Conservation (phyloP, 2,888 invertebrate genomes). For the Ochropacha duplaris region DNA sequence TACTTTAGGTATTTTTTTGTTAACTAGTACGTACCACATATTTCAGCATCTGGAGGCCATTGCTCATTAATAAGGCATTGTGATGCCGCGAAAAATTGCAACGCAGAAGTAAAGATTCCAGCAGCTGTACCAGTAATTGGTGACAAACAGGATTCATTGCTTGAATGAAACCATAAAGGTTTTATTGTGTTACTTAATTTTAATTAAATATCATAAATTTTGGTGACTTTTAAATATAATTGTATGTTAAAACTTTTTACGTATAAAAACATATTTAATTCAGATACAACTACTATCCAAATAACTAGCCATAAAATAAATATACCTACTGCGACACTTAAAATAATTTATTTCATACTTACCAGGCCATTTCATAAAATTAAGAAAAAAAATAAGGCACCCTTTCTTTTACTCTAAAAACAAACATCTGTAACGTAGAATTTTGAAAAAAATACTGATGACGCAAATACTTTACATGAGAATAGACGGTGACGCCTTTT, state of each 20-base stretch:
- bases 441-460: no score
- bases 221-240: no score
- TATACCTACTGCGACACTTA: no score
- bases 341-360: neutral
- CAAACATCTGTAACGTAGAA: no score
- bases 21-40: constrained; percentile 17
- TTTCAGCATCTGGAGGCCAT: constrained; percentile 17
- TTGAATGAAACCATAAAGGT: neutral
- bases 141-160: constrained; percentile 1
- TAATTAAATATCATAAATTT: no score
- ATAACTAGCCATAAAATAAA: no score
- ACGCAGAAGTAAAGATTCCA: constrained; percentile 25
- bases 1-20: neutral
- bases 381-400: neutral
- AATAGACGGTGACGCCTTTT: no score
- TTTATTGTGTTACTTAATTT: no score
- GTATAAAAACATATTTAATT: no score
- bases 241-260: no score
- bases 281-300: no score
- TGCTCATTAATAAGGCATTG: constrained; percentile 20
- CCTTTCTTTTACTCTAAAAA: neutral
- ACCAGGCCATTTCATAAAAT: neutral
- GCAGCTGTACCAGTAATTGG: constrained; percentile 17
- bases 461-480: no score
- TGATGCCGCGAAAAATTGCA: constrained; percentile 32